Percentiles rank a stretch among this genome's conserved stretches.
Evolutionary conservation across 2,888 invertebrate genomes (phyloP).

Genomic region (Hedya salicella): DNA sequence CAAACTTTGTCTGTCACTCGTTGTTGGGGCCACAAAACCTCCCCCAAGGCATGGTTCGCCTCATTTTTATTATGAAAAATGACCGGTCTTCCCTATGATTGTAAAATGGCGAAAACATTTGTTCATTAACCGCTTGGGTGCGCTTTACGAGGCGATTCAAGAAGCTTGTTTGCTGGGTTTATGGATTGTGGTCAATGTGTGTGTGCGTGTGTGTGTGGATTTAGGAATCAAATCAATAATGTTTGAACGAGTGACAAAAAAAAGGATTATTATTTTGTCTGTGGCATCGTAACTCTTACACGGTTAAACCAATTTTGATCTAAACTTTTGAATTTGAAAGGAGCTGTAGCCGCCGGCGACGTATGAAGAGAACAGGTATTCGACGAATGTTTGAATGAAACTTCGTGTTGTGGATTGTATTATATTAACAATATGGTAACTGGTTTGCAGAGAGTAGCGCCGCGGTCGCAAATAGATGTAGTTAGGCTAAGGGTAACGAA

Average conservation of each 20-base stretch:
- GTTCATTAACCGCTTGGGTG: conserved; percentile 65
- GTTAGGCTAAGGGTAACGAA: too few species aligned
- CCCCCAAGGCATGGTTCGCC: conserved; percentile 55
- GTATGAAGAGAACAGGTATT: too few species aligned
- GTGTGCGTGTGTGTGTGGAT: neutral
- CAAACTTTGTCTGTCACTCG: conserved; percentile 70
- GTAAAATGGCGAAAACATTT: conserved; percentile 67
- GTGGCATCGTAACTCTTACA: too few species aligned
- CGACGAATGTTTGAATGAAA: too few species aligned
- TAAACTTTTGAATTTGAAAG: too few species aligned
- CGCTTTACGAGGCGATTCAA: conserved; percentile 29
- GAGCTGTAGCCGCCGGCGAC: too few species aligned
- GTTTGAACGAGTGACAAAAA: neutral
- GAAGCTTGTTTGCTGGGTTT: conserved; percentile 30
- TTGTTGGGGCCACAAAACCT: conserved; percentile 63
- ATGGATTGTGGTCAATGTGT: neutral
- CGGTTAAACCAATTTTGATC: too few species aligned
- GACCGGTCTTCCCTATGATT: conserved; percentile 62
- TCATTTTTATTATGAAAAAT: conserved; percentile 77
- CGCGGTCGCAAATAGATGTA: too few species aligned
- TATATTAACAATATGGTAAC: too few species aligned
- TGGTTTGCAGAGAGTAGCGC: too few species aligned
- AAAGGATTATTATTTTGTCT: too few species aligned
- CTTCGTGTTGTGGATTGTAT: too few species aligned
- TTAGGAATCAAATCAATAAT: neutral